phyloP scores from a whole-genome alignment of 1,140 invertebrate genomes.

The Cydia pomonella region DNA sequence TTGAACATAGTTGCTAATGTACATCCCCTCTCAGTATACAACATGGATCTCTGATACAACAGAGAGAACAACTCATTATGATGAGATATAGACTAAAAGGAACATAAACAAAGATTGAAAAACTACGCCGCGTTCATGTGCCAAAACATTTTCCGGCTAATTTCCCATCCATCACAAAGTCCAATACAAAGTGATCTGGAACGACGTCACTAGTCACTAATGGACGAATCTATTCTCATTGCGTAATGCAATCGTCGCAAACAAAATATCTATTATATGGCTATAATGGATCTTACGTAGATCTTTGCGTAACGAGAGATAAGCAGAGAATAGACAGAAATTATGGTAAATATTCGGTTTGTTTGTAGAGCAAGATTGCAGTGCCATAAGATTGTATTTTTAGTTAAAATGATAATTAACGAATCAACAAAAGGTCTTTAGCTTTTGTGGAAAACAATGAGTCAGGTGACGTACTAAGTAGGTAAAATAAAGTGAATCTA shows the following conservation, averaged over 20 bases:
- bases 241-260: conserved; percentile 17
- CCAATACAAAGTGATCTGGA: conserved; percentile 1
- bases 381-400: not conserved
- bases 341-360: conserved; percentile 14
- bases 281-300: conserved; percentile 16
- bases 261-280: not conserved
- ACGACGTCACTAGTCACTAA: conserved; percentile 11
- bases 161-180: not conserved
- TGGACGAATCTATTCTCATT: conserved; percentile 14
- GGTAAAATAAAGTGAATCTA: conserved; percentile 21
- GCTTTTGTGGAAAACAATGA: conserved; percentile 16
- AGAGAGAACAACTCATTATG: no score
- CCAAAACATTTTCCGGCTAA: not conserved
- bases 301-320: conserved; percentile 25
- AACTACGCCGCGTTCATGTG: not conserved
- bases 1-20: no score
- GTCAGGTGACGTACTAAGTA: conserved; percentile 20
- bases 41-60: no score
- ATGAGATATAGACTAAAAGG: not conserved
- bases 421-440: conserved; percentile 23
- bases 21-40: not conserved
- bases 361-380: conserved; percentile 18
- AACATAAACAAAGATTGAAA: not conserved
- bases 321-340: not conserved
- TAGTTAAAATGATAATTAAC: not conserved